Conservation (phyloP, 2,888 invertebrate genomes). For the Drepana falcataria region DNA sequence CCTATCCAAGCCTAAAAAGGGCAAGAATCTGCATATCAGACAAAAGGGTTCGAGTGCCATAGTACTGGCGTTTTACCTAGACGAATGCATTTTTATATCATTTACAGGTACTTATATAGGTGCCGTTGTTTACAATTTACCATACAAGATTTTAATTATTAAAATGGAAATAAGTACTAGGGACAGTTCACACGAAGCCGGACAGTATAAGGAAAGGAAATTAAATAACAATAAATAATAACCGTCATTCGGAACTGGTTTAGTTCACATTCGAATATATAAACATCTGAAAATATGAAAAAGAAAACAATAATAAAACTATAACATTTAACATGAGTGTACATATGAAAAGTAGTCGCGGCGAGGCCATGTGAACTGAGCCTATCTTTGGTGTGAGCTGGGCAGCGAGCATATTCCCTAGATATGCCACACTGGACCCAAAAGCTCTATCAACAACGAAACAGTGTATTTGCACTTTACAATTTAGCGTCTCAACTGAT, state of each 20-base stretch:
- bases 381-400: constrained; percentile 41
- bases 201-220: not conserved
- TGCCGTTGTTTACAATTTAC: not conserved
- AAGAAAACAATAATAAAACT: not conserved
- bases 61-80: constrained; percentile 2
- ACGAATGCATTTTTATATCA: constrained; percentile 8
- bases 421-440: not conserved
- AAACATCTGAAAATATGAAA: not conserved
- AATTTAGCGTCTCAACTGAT: not conserved
- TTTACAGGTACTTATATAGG: constrained; percentile 1
- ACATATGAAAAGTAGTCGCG: constrained; percentile 6
- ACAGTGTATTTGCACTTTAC: not conserved
- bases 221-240: constrained; percentile 8
- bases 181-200: constrained; percentile 8
- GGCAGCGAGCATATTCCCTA: not conserved
- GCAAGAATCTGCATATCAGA: constrained; percentile 22
- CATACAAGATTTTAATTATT: constrained; percentile 11
- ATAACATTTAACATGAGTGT: constrained; percentile 6
- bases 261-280: not conserved
- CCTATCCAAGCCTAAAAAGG: constrained; percentile 16
- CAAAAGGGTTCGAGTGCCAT: constrained; percentile 4
- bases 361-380: constrained; percentile 32
- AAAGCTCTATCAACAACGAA: not conserved
- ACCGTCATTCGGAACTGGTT: not conserved
- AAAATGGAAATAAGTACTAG: constrained; percentile 6